Base-by-base conservation (phyloP, 2,888 invertebrate genomes). In the Xylophagus ater region DNA sequence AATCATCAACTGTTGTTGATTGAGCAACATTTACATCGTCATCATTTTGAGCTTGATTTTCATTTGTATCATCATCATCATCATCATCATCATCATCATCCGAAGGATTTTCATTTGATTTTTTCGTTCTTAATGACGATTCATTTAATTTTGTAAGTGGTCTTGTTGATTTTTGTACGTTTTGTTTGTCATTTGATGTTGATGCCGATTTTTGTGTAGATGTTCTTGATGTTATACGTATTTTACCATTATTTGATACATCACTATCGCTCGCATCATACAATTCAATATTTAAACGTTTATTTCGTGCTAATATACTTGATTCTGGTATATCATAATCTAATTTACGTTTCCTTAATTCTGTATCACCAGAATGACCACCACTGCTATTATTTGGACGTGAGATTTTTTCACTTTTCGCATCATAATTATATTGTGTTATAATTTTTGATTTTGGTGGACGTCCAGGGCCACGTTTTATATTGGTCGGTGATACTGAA, bases 1-100 rank as follows among this genome's bases (percentile, higher is more conserved):
- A 55, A 34, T 62, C 61, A 34, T 62, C 60, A 9, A 48, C 44
- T 0, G 54, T 52, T 1, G 52, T 47, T 6, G 34, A 25, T 17
- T 7, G 8, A 10, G 10, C 15, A n/a, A 10, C n/a, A 23, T 13
- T 12, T 9, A 24, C 29, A 26, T 38, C 38, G 13, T 28, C 28
- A 4, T 13, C 24, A 24, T 24, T n/a, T 10, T 24, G 10, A 6
- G 8, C 24, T 10, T n/a, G n/a, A 10, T 10, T 10, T n/a, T n/a
- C n/a, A n/a, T n/a, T n/a, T n/a, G n/a, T n/a, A n/a, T n/a, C n/a
- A n/a, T 28, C 15, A 28, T 28, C 28, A 28, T 28, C 28, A 7
- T 35, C 35, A 13, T 35, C 23, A 4, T 35, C 17, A 20, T 23
- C 28, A 12, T 9, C 9, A 21, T 21, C 21, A 21, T 7, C 21